phyloP scores from a whole-genome alignment of 1,140 invertebrate species.

The Agrilus planipennis region DNA sequence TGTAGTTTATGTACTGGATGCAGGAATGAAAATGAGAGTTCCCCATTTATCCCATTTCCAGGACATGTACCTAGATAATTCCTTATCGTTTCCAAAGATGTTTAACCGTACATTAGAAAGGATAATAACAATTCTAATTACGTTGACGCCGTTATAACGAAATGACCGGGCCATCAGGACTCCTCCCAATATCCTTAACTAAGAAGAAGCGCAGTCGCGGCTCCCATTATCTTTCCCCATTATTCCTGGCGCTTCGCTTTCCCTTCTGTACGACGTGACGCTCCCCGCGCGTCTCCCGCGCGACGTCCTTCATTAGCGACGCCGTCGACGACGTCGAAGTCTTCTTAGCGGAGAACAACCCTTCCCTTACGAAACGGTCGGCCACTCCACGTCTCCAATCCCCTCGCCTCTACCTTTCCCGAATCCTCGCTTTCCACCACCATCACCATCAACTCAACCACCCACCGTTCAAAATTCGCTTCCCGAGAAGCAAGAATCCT shows the following conservation, averaged over 20 bases:
- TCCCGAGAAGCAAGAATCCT: too few relatives aligned
- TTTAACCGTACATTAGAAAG: too few relatives aligned
- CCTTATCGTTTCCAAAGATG: too few relatives aligned
- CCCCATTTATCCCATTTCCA: too few relatives aligned
- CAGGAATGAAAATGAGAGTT: too few relatives aligned
- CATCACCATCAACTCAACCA: background rate
- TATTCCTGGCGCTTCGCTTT: constrained; percentile 13
- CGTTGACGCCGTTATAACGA: too few relatives aligned
- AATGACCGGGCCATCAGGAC: too few relatives aligned
- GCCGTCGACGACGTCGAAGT: too few relatives aligned
- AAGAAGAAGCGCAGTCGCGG: constrained; percentile 11
- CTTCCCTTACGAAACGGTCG: constrained; percentile 7
- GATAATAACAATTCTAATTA: too few relatives aligned
- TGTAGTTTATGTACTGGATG: too few relatives aligned
- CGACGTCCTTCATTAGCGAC: constrained; percentile 15
- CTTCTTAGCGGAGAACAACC: constrained; percentile 14
- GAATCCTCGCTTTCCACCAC: constrained; percentile 1
- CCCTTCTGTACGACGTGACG: constrained; percentile 17
- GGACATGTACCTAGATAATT: too few relatives aligned
- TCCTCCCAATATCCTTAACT: constrained; percentile 12
- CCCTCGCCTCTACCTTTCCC: constrained; percentile 2
- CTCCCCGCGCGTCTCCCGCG: too few relatives aligned
- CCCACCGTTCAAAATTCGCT: background rate
- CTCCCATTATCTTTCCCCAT: constrained; percentile 19
- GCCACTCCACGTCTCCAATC: constrained; percentile 1